Base-by-base conservation (phyloP, 2,888 invertebrate species). In the Eumacrocentrus americanus region DNA sequence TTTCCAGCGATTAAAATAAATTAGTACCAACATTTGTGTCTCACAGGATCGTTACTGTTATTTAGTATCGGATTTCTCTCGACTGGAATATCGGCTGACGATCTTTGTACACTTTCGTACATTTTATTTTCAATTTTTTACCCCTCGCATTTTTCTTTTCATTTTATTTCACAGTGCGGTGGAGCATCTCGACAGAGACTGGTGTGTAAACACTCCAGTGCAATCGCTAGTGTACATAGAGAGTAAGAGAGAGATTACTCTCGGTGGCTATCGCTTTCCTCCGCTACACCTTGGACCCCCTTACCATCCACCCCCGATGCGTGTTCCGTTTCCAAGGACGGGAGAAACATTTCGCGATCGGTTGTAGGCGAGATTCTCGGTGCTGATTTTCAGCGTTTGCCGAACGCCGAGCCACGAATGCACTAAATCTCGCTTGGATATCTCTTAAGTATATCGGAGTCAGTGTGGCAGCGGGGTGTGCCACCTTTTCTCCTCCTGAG, bases 401-500 rank as follows among this genome's bases (percentile, higher is more conserved):
- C 47, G 35, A 23, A 29, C 20, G 29, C 72, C 70, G 71, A 69
- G 29, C 48, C 48, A 70, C 72, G 73, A 72, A 73, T 75, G 75
- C 75, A 78, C 78, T 79, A 79, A 79, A 79, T 79, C 78, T 78
- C 74, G 69, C 63, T 69, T 71, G 71, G 76, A 74, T 78, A 79
- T 79, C 79, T 79, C 71, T 71, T 70, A 73, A 72, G 77, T 77
- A 78, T 77, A 79, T 79, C 78, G 74, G 76, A 77, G 77, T 76
- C 75, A 76, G 76, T 77, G 72, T 76, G 77, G 77, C 78, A 79
- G 78, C 78, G 75, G 78, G 78, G 76, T 78, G 78, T 73, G 76
- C 72, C 63, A 66, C 66, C 69, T 67, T 57, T 53, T 64, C 55
- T 56, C 61, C 51, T 54, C 58, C n/a, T n/a, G n/a, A 46, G 38